Percentiles rank a stretch among this genome's conserved stretches.
phyloP scores from a whole-genome alignment of 2,113 vertebrate species.

The Oenanthe melanoleuca region DNA sequence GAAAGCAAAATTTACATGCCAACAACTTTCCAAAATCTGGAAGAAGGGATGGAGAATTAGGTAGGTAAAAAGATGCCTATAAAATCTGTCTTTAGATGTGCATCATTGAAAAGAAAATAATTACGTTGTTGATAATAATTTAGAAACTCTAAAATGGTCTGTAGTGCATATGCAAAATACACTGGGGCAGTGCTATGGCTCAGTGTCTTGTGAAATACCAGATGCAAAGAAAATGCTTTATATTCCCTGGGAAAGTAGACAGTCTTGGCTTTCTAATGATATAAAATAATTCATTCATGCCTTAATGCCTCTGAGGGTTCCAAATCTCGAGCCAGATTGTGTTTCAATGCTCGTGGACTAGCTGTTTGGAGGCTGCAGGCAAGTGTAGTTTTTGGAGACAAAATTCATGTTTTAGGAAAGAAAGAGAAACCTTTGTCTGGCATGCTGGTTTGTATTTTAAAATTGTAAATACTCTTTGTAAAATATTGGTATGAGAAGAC shows the following conservation, averaged over 20 bases:
- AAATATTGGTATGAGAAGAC: background rate
- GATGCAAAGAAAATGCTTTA: background rate
- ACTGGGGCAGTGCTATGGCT: background rate
- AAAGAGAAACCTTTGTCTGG: background rate
- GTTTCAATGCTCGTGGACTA: background rate
- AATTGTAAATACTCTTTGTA: background rate
- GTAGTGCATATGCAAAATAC: background rate
- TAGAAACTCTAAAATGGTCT: background rate
- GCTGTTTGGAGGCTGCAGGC: background rate
- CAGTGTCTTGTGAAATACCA: background rate
- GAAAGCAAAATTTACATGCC: background rate
- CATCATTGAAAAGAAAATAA: background rate
- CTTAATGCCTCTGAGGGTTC: background rate
- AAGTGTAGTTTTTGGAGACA: background rate
- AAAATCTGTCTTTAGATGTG: background rate
- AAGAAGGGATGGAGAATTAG: accelerated
- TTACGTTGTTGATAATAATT: background rate
- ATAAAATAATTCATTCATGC: background rate
- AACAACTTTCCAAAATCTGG: background rate
- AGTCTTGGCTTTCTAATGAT: background rate
- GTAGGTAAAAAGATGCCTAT: background rate
- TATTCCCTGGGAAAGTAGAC: background rate
- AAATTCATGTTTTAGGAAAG: background rate
- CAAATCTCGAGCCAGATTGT: accelerated
- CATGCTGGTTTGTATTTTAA: background rate